Base-by-base conservation (phyloP, 2,797 vertebrate species). In the Dendrocincla fuliginosa region DNA sequence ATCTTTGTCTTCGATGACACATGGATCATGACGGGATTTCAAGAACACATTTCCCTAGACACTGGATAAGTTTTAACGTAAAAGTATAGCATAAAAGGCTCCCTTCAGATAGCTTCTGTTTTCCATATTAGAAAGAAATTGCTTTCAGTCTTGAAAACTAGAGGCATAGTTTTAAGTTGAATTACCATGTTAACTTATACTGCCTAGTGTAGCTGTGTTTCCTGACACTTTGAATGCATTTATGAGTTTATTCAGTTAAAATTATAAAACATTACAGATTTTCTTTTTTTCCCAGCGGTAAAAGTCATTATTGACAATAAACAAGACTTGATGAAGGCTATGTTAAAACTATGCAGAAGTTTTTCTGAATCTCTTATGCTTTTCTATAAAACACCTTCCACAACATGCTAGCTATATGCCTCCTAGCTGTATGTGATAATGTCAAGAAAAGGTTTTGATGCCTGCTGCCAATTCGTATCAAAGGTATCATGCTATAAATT, bases 401-500 rank as follows among this genome's bases (percentile, higher is more conserved):
- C 57, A 84, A 86, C 95, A 92, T 55, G 33, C 20, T 63, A 76
- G 35, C 75, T 95, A 49, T 63, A 92, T 83, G 76, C 70, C 87
- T 97, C 42, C 80, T 84, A 84, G 65, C 69, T 96, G 97, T 94
- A 93, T 33, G 20, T 24, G 91, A 77, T 88, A 96, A 97, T 93
- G 95, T 96, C 70, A 84, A 90, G 96, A 73, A 90, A 94, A 96
- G 92, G 73, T 90, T 96, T 96, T 90, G 81, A 69, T 95, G 94
- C 89, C 74, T 95, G 84, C 77, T 95, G 87, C 89, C 84, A 92
- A 92, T 95, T 82, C 68, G 90, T 83, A 93, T 85, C 82, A 93
- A 95, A 97, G 39, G 78, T 90, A 94, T 94, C 91, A 75, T 90
- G 91, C 92, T 94, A 95, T 97, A 98, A 98, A 98, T 98, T 97